Percentiles rank a stretch among this genome's conserved stretches.
These are phyloP conservation scores for Sinocyclocheilus maitianheensis DNA, from an alignment of 2,113 vertebrate species.

Conservation along the genomic window DNA sequence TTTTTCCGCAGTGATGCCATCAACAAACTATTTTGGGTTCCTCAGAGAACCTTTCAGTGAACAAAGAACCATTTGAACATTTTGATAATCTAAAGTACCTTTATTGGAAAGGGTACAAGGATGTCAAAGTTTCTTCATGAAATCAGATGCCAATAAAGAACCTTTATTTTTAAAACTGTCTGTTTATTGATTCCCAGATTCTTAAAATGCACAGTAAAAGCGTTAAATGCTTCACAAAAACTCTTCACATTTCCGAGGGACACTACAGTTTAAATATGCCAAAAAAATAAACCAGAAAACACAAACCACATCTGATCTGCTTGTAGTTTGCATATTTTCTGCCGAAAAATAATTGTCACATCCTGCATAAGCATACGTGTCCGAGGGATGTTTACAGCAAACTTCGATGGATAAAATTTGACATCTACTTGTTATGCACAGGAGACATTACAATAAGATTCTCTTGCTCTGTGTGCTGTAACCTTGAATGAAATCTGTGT, in stretches of 20 bases:
- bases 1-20: too few species aligned
- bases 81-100: too few species aligned
- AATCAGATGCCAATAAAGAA: too few species aligned
- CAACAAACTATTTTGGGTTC: too few species aligned
- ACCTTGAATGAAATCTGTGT: slow-evolving; percentile 44
- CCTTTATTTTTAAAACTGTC: too few species aligned
- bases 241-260: background rate
- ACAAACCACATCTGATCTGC: slow-evolving; percentile 18
- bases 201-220: background rate
- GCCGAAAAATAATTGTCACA: slow-evolving; percentile 32
- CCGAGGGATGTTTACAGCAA: slow-evolving; percentile 19
- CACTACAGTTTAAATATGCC: background rate
- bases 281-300: background rate
- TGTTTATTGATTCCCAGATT: background rate
- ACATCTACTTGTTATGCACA: slow-evolving; percentile 59
- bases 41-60: too few species aligned
- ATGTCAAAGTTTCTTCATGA: too few species aligned
- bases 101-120: too few species aligned
- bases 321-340: background rate
- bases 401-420: slow-evolving; percentile 48
- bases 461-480: slow-evolving; percentile 40
- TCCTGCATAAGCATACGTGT: slow-evolving; percentile 29
- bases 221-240: background rate
- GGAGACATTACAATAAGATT: slow-evolving; percentile 51
- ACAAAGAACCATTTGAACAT: too few species aligned